Evolutionary conservation across 2,888 invertebrate species (phyloP), one percentile per base, ranked within the genome.

Genomic region (Sarcophaga carnaria): DNA sequence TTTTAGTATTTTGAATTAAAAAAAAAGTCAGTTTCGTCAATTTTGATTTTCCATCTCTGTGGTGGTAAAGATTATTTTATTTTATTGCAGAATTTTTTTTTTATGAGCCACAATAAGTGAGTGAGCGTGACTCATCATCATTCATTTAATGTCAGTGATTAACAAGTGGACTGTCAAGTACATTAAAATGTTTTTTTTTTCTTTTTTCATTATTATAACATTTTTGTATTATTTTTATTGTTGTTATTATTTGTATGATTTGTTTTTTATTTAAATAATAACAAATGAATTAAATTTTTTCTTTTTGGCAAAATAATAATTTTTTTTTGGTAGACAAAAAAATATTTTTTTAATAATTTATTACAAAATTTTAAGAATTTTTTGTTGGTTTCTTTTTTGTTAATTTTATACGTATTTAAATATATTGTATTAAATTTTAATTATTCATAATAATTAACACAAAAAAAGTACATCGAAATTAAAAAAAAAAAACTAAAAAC

Each of bases 161-260:
- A 69, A 47, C 74, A 10, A 37, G 54, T 83, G 69, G 63, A 77
- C 77, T 83, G 71, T 83, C 74, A 74, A 79, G 83, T 74, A 69
- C 69, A 70, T 70, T 17, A 27, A 75, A 45, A 37, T 67, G 20
- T 37, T 64, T 75, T 63, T 59, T 79, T 59, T 45, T 8, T 62
- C 66, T 64, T 64, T 76, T 45, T 59, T 71, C 37, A 64, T 49
- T 49, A 14, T 49, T 14, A 49, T 49, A 49, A 49, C 4, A 49
- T 14, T 49, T 3, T 14, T 49, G 49, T 1, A 4, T 10, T 17
- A 4, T 54, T 54, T 12, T 12, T 54, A 14, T 49, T 49, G 49
- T 14, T 49, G 49, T 17, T 54, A 54, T 14, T 54, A 14, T 54
- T 54, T 54, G 54, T 37, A 8, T 8, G 37, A 37, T 37, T 37